Evolutionary conservation across 1,140 invertebrate species (phyloP).

Genomic region (Aphaenogaster rudis): DNA sequence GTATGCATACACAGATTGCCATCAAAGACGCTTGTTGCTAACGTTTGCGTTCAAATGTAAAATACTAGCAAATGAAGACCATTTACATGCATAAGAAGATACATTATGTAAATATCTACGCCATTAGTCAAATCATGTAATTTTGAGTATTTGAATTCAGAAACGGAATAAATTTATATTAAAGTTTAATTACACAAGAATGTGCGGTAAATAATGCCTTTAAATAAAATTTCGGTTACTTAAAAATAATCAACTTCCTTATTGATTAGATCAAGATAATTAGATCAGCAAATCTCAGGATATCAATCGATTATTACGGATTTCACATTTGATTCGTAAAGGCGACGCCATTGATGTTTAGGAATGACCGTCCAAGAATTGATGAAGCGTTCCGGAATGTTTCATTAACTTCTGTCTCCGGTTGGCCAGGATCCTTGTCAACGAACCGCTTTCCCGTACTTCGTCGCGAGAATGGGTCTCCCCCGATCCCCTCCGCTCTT

Average conservation of each 20-base stretch:
- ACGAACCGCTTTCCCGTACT: conserved; percentile 10
- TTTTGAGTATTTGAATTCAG: not conserved
- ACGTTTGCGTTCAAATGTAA: conserved; percentile 17
- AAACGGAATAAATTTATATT: not conserved
- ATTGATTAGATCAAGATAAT: not conserved
- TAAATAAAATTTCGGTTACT: not conserved
- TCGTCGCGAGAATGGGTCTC: not conserved
- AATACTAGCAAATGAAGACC: not conserved
- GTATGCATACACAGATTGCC: not conserved
- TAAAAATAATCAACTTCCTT: not conserved
- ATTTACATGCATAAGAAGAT: not conserved
- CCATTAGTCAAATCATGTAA: not conserved
- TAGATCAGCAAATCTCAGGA: not conserved
- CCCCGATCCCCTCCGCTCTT: not conserved
- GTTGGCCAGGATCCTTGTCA: conserved; percentile 25
- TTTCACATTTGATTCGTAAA: not conserved
- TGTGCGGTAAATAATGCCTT: not conserved
- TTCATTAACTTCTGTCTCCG: conserved; percentile 18
- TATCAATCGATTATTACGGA: not conserved
- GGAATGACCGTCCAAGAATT: not conserved
- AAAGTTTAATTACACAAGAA: not conserved
- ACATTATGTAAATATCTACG: not conserved
- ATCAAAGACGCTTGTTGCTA: not conserved
- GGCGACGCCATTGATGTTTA: not conserved
- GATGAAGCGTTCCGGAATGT: conserved; percentile 14